Conservation (phyloP, 2,113 vertebrate genomes). For the Leptocoma aspasia region DNA sequence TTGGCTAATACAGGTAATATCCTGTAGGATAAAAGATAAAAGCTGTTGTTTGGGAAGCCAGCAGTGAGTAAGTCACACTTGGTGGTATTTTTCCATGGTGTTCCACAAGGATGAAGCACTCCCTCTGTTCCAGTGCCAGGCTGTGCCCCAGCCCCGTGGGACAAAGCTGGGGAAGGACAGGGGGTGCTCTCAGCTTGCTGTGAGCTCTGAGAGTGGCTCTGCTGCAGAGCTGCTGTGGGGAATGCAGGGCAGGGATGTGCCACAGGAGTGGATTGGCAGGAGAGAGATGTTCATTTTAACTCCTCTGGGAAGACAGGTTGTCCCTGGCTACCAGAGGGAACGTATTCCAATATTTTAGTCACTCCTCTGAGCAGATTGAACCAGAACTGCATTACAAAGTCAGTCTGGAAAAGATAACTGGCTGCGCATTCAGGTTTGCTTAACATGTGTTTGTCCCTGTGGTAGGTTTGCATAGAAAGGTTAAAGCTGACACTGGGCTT, state of each 20-base stretch:
- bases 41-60: not conserved
- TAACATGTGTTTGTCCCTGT: not conserved
- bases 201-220: not conserved
- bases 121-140: not conserved
- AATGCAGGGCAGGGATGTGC: not conserved
- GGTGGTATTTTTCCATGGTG: not conserved
- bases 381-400: not conserved
- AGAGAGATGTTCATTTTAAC: not conserved
- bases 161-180: not conserved
- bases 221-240: not conserved
- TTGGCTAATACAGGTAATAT: not conserved
- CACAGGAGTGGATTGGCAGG: accelerated
- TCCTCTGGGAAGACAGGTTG: not conserved
- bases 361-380: not conserved
- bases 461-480: not conserved
- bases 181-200: not conserved
- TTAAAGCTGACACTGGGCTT: slow-evolving; percentile 28
- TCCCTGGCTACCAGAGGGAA: not conserved
- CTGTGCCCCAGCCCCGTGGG: not conserved
- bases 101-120: not conserved
- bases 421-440: not conserved
- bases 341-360: not conserved
- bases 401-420: not conserved
- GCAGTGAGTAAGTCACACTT: not conserved
- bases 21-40: not conserved